Base-by-base conservation (phyloP, 2,113 vertebrate species). In the Pachycephala philippinensis region DNA sequence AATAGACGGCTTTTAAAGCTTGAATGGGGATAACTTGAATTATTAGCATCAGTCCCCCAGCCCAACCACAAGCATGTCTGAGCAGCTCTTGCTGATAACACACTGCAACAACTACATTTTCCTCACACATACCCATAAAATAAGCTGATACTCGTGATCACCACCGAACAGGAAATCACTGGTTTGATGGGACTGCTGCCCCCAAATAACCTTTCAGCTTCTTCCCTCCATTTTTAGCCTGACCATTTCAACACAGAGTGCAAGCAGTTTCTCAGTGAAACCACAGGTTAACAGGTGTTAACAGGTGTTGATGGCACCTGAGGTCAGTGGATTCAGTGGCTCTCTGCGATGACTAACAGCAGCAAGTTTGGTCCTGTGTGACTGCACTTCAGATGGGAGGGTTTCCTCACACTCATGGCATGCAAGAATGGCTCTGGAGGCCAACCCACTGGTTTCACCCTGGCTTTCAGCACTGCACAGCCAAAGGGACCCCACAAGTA, bases 51-150 rank as follows among this genome's bases (percentile, higher is more conserved):
- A 0, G 74, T 90, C 54, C 74, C 45, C 81, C 64, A 92, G 92
- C 74, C 86, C 75, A 84, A 96, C 96, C 95, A 94, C 93, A 97
- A 93, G n/a, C 95, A 96, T 59, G 87, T 80, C 85, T 93, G 86
- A 94, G 64, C 65, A 76, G 88, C 83, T 76, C 47, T 91, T 89
- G 54, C 91, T 92, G 96, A 97, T 96, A 97, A 94, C 91, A 81
- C 56, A 30, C 57, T 71, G 61, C 77, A 84, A 61, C 52, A 84
- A 75, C 81, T 81, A 60, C 33, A 42, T 80, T 95, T 86, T 63
- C 77, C 59, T 83, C 87, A 88, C 78, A 77, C 35, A 45, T 59
- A 72, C 54, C 78, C 85, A 68, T 74, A 94, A 91, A 93, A 91
- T 23, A 91, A 71, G 31, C 52, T 63, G 92, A 80, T 88, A 54